These are phyloP conservation scores for Drosophila gunungcola DNA, from an alignment of 1,140 invertebrate species.

Conservation along the genomic window DNA sequence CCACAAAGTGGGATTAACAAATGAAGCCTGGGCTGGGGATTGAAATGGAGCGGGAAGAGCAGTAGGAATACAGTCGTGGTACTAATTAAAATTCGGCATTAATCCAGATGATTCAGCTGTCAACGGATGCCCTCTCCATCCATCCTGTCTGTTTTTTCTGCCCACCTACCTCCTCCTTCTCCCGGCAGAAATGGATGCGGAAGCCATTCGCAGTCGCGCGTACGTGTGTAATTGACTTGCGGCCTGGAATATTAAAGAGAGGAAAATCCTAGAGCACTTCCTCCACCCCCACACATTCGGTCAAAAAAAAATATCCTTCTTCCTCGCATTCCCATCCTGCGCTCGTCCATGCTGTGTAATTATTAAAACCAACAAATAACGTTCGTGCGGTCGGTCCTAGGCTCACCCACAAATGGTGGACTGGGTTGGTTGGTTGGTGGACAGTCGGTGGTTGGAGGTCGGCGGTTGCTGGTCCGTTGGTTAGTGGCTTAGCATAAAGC, in stretches of 20 bases:
- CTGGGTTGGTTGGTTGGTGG: conserved; percentile 9
- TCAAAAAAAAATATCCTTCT: conserved; percentile 11
- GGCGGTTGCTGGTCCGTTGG: conserved; percentile 12
- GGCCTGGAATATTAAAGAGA: conserved; percentile 78
- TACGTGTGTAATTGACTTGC: conserved; percentile 80
- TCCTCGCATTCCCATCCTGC: conserved; percentile 17
- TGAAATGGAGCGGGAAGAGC: not conserved
- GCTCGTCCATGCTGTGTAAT: conserved; percentile 67
- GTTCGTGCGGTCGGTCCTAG: conserved; percentile 61
- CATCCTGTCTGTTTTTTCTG: conserved; percentile 21
- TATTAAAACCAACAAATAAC: conserved; percentile 84
- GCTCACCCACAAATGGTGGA: conserved; percentile 16
- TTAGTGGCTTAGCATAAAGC: conserved; percentile 58
- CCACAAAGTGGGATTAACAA: conserved; percentile 67
- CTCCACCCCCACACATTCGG: not conserved
- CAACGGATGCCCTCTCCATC: conserved; percentile 42
- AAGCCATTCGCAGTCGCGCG: conserved; percentile 54
- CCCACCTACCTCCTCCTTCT: not conserved
- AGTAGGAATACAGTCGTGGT: conserved; percentile 43
- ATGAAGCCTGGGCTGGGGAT: not conserved
- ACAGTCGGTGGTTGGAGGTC: conserved; percentile 15
- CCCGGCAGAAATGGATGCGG: conserved; percentile 29
- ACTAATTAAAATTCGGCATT: conserved; percentile 84
- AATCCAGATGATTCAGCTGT: conserved; percentile 83
- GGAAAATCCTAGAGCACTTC: conserved; percentile 39